Base-by-base conservation (phyloP, 2,797 vertebrate species). In the Pyrocephalus nanus region DNA sequence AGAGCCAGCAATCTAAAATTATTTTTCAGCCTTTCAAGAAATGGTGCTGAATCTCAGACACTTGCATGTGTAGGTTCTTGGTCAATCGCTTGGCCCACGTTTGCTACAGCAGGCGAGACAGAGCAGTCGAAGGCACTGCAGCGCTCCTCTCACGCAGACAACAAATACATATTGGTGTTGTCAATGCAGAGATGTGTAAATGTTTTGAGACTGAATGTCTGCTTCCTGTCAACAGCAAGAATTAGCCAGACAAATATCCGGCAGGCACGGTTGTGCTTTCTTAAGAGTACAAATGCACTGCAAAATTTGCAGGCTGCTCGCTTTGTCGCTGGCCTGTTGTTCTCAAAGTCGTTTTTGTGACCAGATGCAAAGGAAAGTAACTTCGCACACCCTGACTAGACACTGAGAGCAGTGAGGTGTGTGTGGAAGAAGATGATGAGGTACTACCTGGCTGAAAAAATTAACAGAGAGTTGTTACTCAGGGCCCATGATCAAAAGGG, bases 221-320 rank as follows among this genome's bases (percentile, higher is more conserved):
- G 95, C 92, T 93, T 94, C 86, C 76, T 91, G 87, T 96, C 95
- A 96, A 86, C 92, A 92, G 82, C 43, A 91, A 81, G 76, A 91
- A 94, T 92, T 92, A 92, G 82, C 75, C 75, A 97, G 89, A 94
- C 19, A 15, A 95, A 78, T 79, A 96, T 29, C 88, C 60, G 0
- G 55, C 73, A 66, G 3, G 48, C 76, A 29, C 1, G 29, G 43
- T 8, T 88, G 43, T 40, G 54, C 82, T 92, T 91, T 88, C 86
- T 53, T 78, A 88, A 84, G 40, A 30, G 51, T 14, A 45, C 27
- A 80, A 93, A 93, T 73, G 36, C 18, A 40, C 42, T 58, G 38
- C 5, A 81, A 50, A 88, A 80, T 70, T 30, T 58, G 55, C 43
- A 83, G 65, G 51, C 73, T 78, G 85, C 60, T 81, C 55, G 47